Evolutionary conservation across 2,888 invertebrate species (phyloP).

Genomic region (Erebia palarica): DNA sequence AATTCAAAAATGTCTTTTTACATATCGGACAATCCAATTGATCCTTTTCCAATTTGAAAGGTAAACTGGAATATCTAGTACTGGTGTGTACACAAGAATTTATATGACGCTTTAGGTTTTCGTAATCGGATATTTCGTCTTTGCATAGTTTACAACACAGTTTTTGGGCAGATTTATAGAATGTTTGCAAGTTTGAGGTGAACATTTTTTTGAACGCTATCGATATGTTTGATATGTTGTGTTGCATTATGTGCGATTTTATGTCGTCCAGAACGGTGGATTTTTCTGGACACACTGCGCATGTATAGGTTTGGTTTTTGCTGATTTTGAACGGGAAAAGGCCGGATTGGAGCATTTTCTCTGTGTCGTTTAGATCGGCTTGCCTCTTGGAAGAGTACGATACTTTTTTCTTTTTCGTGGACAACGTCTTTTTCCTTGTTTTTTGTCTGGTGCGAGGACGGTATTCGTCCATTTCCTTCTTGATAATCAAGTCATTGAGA

Average conservation of each 20-base stretch:
- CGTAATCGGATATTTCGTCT: slow-evolving; percentile 56
- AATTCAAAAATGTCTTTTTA: slow-evolving; percentile 69
- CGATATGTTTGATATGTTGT: slow-evolving; percentile 58
- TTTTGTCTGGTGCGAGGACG: slow-evolving; percentile 42
- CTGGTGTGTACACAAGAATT: slow-evolving; percentile 57
- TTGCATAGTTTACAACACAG: slow-evolving; percentile 69
- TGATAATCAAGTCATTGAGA: slow-evolving; percentile 54
- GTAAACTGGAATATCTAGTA: slow-evolving; percentile 62
- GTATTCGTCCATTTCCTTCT: slow-evolving; percentile 53
- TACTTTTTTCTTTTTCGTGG: slow-evolving; percentile 44
- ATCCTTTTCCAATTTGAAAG: slow-evolving; percentile 73
- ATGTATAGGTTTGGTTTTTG: slow-evolving; percentile 57
- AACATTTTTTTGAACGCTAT: slow-evolving; percentile 70
- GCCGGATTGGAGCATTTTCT: slow-evolving; percentile 59
- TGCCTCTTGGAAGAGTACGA: slow-evolving; percentile 51
- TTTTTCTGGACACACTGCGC: slow-evolving; percentile 65
- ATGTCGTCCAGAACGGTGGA: slow-evolving; percentile 58
- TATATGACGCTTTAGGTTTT: slow-evolving; percentile 59
- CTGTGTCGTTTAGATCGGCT: slow-evolving; percentile 55
- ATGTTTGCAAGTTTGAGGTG: slow-evolving; percentile 58
- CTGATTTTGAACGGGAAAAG: slow-evolving; percentile 71
- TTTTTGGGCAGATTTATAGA: slow-evolving; percentile 52
- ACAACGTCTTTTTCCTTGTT: slow-evolving; percentile 43
- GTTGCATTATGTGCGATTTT: slow-evolving; percentile 58
- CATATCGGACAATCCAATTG: slow-evolving; percentile 74